phyloP scores from a whole-genome alignment of 2,797 vertebrate genomes.

The Anguilla megastoma region DNA sequence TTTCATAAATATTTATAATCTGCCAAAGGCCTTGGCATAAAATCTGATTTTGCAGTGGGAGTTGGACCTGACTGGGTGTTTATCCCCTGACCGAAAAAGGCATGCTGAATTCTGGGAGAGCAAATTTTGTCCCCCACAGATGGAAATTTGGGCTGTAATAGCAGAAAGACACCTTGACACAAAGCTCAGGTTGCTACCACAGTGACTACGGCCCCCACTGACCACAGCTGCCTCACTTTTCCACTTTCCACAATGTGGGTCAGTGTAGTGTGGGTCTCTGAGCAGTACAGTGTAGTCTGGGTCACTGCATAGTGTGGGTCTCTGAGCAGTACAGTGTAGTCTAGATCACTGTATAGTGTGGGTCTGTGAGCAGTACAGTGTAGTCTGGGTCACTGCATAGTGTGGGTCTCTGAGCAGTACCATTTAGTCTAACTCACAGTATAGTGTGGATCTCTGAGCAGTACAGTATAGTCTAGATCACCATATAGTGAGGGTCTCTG shows the following conservation, averaged over 20 bases:
- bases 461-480: neutral
- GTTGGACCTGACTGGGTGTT: slow-evolving; percentile 45
- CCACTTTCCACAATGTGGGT: neutral
- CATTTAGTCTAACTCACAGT: neutral
- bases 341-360: no score
- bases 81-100: slow-evolving; percentile 60
- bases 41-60: slow-evolving; percentile 45
- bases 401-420: neutral
- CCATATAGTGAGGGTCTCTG: neutral
- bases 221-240: neutral
- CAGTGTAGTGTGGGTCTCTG: neutral
- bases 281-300: neutral
- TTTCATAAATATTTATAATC: slow-evolving; percentile 73
- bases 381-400: no score
- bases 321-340: neutral
- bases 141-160: neutral
- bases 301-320: neutral
- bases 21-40: slow-evolving; percentile 51
- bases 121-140: neutral
- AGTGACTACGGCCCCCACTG: neutral
- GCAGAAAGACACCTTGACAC: neutral
- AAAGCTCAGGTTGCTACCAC: neutral
- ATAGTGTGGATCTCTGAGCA: neutral
- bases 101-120: neutral
- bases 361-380: neutral